A percentile compares a stretch with the other conserved stretches of the same genome.
These are phyloP conservation scores for Drosophila nr. fundita DNA, from an alignment of 2,888 invertebrate species.

Conservation along the genomic window DNA sequence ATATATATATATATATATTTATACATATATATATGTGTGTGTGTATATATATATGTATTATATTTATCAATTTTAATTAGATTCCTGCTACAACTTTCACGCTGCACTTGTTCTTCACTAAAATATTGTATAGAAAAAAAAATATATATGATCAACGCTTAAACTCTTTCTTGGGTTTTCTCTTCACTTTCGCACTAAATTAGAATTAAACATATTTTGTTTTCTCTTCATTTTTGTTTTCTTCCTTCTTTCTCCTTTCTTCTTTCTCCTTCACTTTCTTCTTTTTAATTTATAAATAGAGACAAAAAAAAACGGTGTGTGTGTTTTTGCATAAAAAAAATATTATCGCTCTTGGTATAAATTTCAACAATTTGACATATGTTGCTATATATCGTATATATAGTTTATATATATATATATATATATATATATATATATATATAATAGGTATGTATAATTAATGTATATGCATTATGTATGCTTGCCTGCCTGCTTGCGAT, in stretches of 20 bases:
- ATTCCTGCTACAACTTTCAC: conserved; percentile 73
- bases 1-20: conserved; percentile 49
- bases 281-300: conserved; percentile 27
- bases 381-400: conserved; percentile 60
- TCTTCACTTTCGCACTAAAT: conserved; percentile 45
- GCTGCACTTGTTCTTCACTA: conserved; percentile 65
- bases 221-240: conserved; percentile 26
- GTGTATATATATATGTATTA: conserved; percentile 35
- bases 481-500: conserved; percentile 24
- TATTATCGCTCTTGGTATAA: conserved; percentile 73
- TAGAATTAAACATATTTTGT: conserved; percentile 45
- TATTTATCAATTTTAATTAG: conserved; percentile 56
- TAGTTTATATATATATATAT: conserved; percentile 41
- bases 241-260: conserved; percentile 19
- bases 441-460: conserved; percentile 35
- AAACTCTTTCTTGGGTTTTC: conserved; percentile 40
- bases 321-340: conserved; percentile 60
- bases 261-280: conserved; percentile 17
- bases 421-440: conserved; percentile 30
- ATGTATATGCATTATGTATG: conserved; percentile 21
- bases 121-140: conserved; percentile 71
- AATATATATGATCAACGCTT: conserved; percentile 63
- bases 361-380: conserved; percentile 73
- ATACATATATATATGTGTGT: conserved; percentile 31
- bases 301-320: conserved; percentile 32